Evolutionary conservation across 2,888 invertebrate species (phyloP).

Genomic region (Trichogramma evanescens): DNA sequence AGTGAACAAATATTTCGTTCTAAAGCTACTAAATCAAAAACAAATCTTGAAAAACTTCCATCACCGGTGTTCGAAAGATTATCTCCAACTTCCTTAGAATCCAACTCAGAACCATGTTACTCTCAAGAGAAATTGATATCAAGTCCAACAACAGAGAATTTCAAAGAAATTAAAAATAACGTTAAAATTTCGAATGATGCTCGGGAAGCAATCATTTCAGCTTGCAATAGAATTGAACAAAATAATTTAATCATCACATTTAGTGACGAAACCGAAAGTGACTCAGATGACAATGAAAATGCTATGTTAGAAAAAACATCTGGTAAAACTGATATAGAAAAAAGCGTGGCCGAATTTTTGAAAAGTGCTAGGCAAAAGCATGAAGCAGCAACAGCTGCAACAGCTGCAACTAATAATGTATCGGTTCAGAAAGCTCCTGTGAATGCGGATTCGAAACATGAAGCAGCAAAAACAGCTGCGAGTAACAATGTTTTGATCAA

Average conservation of each 20-base stretch:
- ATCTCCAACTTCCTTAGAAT: constrained; percentile 3
- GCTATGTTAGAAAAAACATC: no score
- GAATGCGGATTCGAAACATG: not conserved
- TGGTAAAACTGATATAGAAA: constrained; percentile 38
- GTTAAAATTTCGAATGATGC: no score
- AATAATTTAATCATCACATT: constrained; percentile 38
- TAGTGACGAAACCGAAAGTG: constrained; percentile 40
- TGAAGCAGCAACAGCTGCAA: constrained; percentile 29
- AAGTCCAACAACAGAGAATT: no score
- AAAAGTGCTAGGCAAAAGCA: constrained; percentile 38
- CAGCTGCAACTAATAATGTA: not conserved
- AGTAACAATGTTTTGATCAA: not conserved
- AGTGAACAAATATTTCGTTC: not conserved
- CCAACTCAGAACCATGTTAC: not conserved
- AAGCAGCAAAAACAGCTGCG: not conserved
- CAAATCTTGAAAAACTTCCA: no score
- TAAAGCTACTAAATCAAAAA: not conserved
- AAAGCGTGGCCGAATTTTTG: constrained; percentile 40
- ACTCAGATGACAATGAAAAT: constrained; percentile 28
- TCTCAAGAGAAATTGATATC: no score
- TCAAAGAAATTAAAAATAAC: no score
- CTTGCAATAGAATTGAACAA: not conserved
- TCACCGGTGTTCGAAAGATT: not conserved
- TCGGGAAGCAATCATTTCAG: no score
- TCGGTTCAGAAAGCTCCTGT: not conserved